phyloP scores from a whole-genome alignment of 2,797 vertebrate species.

The Poeciliopsis presidionis region DNA sequence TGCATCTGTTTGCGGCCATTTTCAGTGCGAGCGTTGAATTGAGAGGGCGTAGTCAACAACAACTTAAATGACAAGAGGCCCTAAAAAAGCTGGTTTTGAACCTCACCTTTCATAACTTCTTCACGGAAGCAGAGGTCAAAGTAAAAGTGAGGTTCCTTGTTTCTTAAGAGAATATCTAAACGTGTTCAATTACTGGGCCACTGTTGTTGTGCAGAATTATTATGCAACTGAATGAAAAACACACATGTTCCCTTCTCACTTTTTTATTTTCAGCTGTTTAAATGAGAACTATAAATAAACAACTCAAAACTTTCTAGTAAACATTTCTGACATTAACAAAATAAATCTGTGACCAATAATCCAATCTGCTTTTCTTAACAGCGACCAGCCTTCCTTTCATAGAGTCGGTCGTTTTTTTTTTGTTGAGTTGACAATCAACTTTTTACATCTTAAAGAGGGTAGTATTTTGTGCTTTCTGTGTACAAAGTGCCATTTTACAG shows the following conservation, averaged over 20 bases:
- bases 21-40: too few relatives aligned
- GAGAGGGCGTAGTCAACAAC: too few relatives aligned
- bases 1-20: too few relatives aligned
- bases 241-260: neutral
- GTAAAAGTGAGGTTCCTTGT: neutral
- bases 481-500: too few relatives aligned
- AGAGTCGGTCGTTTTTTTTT: too few relatives aligned
- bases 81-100: too few relatives aligned
- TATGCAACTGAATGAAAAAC: neutral
- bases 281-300: too few relatives aligned
- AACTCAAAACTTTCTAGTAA: neutral
- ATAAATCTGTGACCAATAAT: neutral
- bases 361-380: neutral
- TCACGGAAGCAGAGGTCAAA: neutral
- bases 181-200: neutral
- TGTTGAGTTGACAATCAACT: too few relatives aligned
- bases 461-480: too few relatives aligned
- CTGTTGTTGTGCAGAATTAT: neutral
- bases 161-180: neutral
- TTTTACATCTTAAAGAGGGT: too few relatives aligned
- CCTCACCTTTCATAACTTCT: too few relatives aligned
- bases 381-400: neutral
- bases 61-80: too few relatives aligned
- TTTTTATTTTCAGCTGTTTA: neutral
- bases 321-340: neutral